phyloP scores from a whole-genome alignment of 2,888 invertebrate species.

The Mycalesis mineus region DNA sequence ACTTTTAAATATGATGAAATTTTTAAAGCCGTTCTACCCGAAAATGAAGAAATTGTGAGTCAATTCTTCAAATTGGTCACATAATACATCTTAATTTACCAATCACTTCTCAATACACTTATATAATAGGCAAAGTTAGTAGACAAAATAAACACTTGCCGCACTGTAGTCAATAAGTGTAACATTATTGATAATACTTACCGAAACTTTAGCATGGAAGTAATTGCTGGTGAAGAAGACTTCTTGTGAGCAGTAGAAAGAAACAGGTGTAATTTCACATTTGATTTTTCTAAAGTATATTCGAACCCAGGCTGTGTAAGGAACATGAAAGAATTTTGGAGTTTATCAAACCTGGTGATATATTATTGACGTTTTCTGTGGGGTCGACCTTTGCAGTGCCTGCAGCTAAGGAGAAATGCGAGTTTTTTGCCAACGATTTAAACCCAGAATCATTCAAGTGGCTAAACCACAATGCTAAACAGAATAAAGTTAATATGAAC shows the following conservation, averaged over 20 bases:
- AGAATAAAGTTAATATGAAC: slow-evolving; percentile 84
- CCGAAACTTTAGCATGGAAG: slow-evolving; percentile 94
- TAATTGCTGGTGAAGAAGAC: slow-evolving; percentile 88
- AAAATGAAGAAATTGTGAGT: slow-evolving; percentile 84
- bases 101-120: slow-evolving; percentile 86
- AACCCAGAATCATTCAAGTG: slow-evolving; percentile 95
- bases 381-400: slow-evolving; percentile 98
- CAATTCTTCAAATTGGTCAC: slow-evolving; percentile 94
- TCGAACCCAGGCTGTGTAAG: slow-evolving; percentile 96
- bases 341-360: slow-evolving; percentile 80
- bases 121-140: slow-evolving; percentile 90
- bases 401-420: slow-evolving; percentile 84
- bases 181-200: slow-evolving; percentile 91
- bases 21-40: slow-evolving; percentile 90
- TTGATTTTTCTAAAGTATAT: slow-evolving; percentile 98
- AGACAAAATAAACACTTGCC: slow-evolving; percentile 86
- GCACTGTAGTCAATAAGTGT: slow-evolving; percentile 94
- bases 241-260: slow-evolving; percentile 89
- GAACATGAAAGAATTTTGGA: slow-evolving; percentile 92
- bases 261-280: slow-evolving; percentile 86
- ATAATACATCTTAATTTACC: slow-evolving; percentile 95
- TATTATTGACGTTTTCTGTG: slow-evolving; percentile 97
- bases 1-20: slow-evolving; percentile 88
- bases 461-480: slow-evolving; percentile 87
- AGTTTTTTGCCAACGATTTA: slow-evolving; percentile 95